Percentiles rank a stretch among this genome's conserved stretches.
phyloP scores from a whole-genome alignment of 2,888 invertebrate species.

The Ligdia adustata region DNA sequence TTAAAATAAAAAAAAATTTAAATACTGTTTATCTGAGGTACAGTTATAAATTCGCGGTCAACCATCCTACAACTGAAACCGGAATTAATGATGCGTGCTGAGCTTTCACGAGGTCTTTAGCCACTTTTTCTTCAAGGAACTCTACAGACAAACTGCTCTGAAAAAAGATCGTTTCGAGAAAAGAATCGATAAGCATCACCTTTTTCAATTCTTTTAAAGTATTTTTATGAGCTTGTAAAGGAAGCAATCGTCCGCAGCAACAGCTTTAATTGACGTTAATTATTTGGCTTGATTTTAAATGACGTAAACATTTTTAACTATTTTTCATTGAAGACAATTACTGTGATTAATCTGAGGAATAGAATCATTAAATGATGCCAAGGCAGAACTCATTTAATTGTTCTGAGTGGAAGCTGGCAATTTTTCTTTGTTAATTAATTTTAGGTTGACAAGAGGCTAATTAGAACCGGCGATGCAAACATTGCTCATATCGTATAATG shows the following conservation, averaged over 20 bases:
- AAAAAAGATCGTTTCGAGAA: not conserved
- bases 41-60: no score
- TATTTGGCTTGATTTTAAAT: conserved; percentile 19
- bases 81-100: no score
- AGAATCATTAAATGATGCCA: conserved; percentile 20
- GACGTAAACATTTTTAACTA: conserved; percentile 20
- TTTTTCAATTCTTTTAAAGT: conserved; percentile 1
- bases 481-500: no score
- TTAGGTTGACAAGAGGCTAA: no score
- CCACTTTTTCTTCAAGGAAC: no score
- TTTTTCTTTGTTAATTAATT: no score
- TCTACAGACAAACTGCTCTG: not conserved
- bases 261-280: conserved; percentile 30
- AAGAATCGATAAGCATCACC: not conserved
- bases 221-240: conserved; percentile 6
- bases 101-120: no score
- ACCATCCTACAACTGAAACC: no score
- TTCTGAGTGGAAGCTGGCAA: no score
- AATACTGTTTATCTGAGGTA: no score
- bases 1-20: no score
- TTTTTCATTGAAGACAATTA: conserved; percentile 36
- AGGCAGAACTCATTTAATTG: conserved; percentile 2
- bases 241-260: conserved; percentile 2
- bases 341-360: conserved; percentile 28
- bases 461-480: no score